Evolutionary conservation across 2,888 invertebrate species (phyloP), one percentile per base, ranked within the genome.

Genomic region (Megalurothrips usitatus): DNA sequence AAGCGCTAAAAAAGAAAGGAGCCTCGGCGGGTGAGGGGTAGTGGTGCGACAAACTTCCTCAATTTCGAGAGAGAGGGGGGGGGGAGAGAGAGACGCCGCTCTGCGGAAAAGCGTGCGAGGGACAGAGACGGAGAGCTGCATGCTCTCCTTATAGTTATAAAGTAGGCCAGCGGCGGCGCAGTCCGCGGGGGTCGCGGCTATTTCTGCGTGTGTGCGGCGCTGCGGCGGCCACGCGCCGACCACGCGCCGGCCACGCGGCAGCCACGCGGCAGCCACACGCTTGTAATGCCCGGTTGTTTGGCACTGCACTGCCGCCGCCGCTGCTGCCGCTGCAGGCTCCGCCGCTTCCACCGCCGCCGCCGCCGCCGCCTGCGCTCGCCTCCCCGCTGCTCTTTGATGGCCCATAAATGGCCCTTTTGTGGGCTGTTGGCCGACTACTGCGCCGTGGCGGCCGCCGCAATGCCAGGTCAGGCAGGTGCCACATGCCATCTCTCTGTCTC

Each of bases 341-440:
- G 19, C 63, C 63, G n/a, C 19, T n/a, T n/a, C 63, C 0, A 9
- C 52, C 52, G 17, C 14, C 63, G 34, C 34, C 6, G 34, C 34
- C 6, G 34, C 3, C 34, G n/a, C 34, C 34, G 34, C 34, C 34
- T 43, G 3, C 3, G 3, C 34, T 43, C 34, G 34, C 2, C 63
- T 43, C 34, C 34, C n/a, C 68, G n/a, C 23, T 9, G 3, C 26
- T 75, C 12, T 75, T 75, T 75, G 23, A 75, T 75, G 68, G 26
- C 23, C 68, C 68, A 75, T 75, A 75, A 75, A 75, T 26, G 68
- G 68, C 26, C 68, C 68, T 75, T 75, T 75, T 58, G 58, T 58
- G 58, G 58, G 14, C 58, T 58, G 58, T 19, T 58, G 52, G 52
- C 52, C 52, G 14, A 19, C 52, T 58, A 19, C 58, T 1, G 58